phyloP scores from a whole-genome alignment of 2,797 vertebrate species.

The Uromys caudimaculatus region DNA sequence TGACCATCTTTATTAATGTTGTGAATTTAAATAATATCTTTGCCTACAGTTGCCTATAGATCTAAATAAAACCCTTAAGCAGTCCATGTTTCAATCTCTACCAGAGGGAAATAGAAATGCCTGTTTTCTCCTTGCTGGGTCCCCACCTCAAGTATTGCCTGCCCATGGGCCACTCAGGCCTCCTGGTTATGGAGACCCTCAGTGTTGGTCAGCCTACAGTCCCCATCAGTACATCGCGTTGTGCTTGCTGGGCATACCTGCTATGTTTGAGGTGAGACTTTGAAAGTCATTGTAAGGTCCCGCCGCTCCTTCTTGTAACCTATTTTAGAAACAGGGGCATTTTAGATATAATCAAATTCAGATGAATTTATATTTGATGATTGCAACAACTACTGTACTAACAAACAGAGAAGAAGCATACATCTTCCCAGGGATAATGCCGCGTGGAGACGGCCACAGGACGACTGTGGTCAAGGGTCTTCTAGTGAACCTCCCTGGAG shows the following conservation, averaged over 20 bases:
- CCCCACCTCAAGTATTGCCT: background rate
- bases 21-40: background rate
- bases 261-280: background rate
- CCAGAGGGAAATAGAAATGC: background rate
- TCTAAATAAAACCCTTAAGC: background rate
- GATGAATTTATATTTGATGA: background rate
- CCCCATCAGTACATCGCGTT: background rate
- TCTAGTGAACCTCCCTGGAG: background rate
- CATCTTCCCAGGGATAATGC: background rate
- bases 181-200: too few species aligned
- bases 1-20: background rate
- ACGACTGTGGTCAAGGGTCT: accelerated
- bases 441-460: accelerated
- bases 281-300: background rate
- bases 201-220: background rate
- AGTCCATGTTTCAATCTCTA: background rate
- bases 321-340: background rate
- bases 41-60: background rate
- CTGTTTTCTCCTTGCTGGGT: background rate
- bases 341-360: background rate
- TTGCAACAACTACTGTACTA: background rate
- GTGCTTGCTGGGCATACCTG: too few species aligned
- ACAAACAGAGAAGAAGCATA: background rate
- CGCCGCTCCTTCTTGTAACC: background rate
- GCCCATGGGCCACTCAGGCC: accelerated